A percentile compares a stretch with the other conserved stretches of the same genome.
phyloP scores from a whole-genome alignment of 2,888 invertebrate genomes.

The Tipula vernalis region DNA sequence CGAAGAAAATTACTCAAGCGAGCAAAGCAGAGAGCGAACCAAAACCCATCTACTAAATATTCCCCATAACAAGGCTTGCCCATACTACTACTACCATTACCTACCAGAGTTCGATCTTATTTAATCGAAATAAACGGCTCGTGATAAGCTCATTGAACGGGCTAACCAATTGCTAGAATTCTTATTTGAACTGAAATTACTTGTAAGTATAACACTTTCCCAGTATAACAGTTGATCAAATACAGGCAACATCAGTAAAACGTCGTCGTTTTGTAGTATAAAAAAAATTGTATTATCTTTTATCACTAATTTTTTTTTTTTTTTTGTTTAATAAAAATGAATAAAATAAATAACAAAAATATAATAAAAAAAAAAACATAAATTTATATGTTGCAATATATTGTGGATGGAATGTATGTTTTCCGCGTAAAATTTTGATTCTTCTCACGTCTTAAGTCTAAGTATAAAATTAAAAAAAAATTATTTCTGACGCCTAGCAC shows the following conservation, averaged over 20 bases:
- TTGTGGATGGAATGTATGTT: neutral
- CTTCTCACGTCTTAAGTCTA: neutral
- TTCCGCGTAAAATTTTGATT: neutral
- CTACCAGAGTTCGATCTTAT: too few relatives aligned
- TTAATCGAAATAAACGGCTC: too few relatives aligned
- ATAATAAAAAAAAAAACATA: neutral
- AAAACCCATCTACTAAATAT: too few relatives aligned
- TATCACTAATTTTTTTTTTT: neutral
- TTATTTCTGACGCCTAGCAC: neutral
- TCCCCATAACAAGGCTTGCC: too few relatives aligned
- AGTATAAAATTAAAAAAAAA: neutral
- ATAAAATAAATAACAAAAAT: constrained; percentile 4
- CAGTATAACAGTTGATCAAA: neutral
- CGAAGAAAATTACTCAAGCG: too few relatives aligned
- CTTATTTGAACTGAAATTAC: too few relatives aligned
- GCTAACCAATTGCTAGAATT: too few relatives aligned
- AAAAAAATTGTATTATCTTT: neutral
- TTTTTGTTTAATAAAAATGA: constrained; percentile 4
- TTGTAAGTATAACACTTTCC: neutral
- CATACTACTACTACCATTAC: too few relatives aligned
- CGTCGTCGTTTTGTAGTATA: neutral
- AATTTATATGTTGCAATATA: neutral
- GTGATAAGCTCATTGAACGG: too few relatives aligned
- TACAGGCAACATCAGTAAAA: neutral
- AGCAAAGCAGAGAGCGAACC: too few relatives aligned